Evolutionary conservation across 2,888 invertebrate genomes (phyloP).

Genomic region (Idaea biselata): DNA sequence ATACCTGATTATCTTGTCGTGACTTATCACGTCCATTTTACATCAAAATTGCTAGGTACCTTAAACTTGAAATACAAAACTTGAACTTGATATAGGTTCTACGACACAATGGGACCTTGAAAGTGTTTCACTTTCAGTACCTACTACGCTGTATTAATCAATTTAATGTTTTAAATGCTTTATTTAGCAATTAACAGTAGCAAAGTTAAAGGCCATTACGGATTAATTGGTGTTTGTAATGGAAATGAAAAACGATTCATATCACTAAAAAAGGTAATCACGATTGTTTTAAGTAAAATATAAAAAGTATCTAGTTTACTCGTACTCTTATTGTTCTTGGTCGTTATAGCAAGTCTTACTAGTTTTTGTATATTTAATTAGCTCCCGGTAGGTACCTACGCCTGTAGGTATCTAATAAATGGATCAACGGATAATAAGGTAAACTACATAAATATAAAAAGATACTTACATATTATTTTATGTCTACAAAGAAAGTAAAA

Average conservation of each 20-base stretch:
- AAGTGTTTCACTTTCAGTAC: conserved; percentile 7
- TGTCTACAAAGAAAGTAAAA: too few relatives aligned
- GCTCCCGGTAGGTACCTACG: too few relatives aligned
- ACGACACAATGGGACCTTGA: conserved; percentile 13
- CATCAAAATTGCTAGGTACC: conserved; percentile 11
- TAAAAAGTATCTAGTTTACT: too few relatives aligned
- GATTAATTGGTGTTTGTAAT: neutral
- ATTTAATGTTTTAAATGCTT: conserved; percentile 3
- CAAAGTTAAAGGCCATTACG: neutral
- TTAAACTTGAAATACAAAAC: conserved; percentile 26
- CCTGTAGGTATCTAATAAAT: too few relatives aligned
- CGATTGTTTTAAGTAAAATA: neutral
- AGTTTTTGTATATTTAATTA: too few relatives aligned
- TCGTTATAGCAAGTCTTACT: too few relatives aligned
- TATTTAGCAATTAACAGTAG: conserved; percentile 1
- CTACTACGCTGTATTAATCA: conserved; percentile 11
- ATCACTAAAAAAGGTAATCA: conserved; percentile 2
- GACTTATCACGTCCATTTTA: conserved; percentile 15
- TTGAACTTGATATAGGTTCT: conserved; percentile 22
- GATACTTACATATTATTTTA: too few relatives aligned
- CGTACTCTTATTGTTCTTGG: too few relatives aligned
- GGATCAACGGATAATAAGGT: too few relatives aligned
- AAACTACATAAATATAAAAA: too few relatives aligned
- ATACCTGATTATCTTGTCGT: neutral
- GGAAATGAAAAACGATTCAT: conserved; percentile 5